A percentile compares a stretch with the other conserved stretches of the same genome.
Evolutionary conservation across 2,113 vertebrate species (phyloP).

Genomic region (Plotosus lineatus): DNA sequence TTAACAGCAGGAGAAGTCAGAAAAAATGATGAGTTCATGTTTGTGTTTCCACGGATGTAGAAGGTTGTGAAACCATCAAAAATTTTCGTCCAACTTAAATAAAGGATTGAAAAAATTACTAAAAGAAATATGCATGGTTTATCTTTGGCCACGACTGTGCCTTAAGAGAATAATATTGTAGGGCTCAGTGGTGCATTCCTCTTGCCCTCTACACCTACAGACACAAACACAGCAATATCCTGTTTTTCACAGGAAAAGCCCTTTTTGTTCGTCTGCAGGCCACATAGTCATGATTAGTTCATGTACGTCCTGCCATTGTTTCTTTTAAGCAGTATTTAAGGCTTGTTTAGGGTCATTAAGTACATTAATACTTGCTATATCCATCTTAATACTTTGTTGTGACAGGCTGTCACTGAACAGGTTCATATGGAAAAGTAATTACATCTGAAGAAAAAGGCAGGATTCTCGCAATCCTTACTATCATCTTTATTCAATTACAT

Average conservation of each 20-base stretch:
- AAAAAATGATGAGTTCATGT: too few species aligned
- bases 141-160: slow-evolving; percentile 20
- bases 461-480: slow-evolving; percentile 18
- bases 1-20: too few species aligned
- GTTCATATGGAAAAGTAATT: slow-evolving; percentile 65
- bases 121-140: background rate
- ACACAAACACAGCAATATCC: slow-evolving; percentile 53
- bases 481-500: too few species aligned
- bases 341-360: slow-evolving; percentile 32
- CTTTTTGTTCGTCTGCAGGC: slow-evolving; percentile 53
- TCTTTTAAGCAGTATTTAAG: slow-evolving; percentile 54
- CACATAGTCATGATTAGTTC: slow-evolving; percentile 48
- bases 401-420: slow-evolving; percentile 47
- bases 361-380: slow-evolving; percentile 42
- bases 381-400: slow-evolving; percentile 47
- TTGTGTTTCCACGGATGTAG: background rate
- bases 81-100: background rate
- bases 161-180: slow-evolving; percentile 36
- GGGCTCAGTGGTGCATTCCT: slow-evolving; percentile 27
- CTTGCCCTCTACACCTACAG: slow-evolving; percentile 1
- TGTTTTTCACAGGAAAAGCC: slow-evolving; percentile 64
- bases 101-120: background rate
- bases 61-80: background rate
- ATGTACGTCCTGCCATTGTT: slow-evolving; percentile 62
- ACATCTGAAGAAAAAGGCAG: slow-evolving; percentile 47